A percentile compares a stretch with the other conserved stretches of the same genome.
phyloP scores from a whole-genome alignment of 1,140 invertebrate genomes.

The Caenorhabditis latens region DNA sequence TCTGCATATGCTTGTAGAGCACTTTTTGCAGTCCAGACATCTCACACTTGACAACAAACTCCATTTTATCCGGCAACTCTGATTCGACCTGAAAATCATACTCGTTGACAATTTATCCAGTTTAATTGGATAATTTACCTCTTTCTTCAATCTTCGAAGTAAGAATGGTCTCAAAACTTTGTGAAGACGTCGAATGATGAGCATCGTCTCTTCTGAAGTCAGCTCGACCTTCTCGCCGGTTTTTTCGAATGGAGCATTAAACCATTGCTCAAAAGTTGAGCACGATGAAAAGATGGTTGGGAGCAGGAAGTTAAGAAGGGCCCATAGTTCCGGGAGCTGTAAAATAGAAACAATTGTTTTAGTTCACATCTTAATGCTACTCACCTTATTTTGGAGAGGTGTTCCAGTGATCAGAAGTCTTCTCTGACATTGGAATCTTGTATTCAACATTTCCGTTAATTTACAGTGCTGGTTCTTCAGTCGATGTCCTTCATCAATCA shows the following conservation, averaged over 20 bases:
- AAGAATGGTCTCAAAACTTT: conserved; percentile 98
- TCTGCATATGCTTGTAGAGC: conserved; percentile 98
- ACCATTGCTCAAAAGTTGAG: conserved; percentile 98
- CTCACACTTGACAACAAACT: conserved; percentile 94
- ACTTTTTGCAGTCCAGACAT: conserved; percentile 95
- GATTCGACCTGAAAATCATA: conserved; percentile 85
- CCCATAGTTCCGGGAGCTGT: conserved; percentile 99
- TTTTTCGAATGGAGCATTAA: conserved; percentile 95
- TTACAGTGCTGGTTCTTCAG: conserved; percentile 99
- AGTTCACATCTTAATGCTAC: conserved; percentile 84
- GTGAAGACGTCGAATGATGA: conserved; percentile 94
- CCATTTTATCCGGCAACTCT: conserved; percentile 98
- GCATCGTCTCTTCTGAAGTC: conserved; percentile 96
- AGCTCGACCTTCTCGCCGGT: conserved; percentile 93
- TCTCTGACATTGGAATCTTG: conserved; percentile 88
- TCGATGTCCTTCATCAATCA: conserved; percentile 98
- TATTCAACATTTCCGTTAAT: conserved; percentile 95
- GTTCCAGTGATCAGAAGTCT: conserved; percentile 87
- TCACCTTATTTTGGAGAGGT: conserved; percentile 23
- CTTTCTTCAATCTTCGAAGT: conserved; percentile 90
- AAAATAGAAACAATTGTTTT: conserved; percentile 83
- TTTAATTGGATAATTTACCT: conserved; percentile 79
- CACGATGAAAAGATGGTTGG: conserved; percentile 98
- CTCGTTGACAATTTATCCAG: too few relatives aligned
- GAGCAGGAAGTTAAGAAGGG: conserved; percentile 99